Base-by-base conservation (phyloP, 2,888 invertebrate genomes). In the Strigamia transsilvanica region DNA sequence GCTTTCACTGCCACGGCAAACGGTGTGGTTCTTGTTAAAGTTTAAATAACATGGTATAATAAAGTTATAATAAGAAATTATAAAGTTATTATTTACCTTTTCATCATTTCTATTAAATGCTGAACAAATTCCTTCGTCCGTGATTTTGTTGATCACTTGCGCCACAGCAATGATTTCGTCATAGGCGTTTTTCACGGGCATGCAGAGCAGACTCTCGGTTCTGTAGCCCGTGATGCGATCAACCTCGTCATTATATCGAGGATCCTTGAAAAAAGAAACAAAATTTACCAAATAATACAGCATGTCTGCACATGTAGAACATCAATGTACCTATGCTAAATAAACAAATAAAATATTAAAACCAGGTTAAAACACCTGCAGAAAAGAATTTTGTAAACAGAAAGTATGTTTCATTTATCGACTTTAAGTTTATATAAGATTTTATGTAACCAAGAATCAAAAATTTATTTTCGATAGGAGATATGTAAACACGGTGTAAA, bases 161-260 rank as follows among this genome's bases (percentile, higher is more conserved):
- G 88, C 88, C 73, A 88, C 88, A 2, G 88, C 88, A 46, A 88
- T 88, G 66, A 88, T 86, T 81, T 86, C 86, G 80, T 88, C 88
- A 79, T 87, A 86, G 5, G 87, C 87, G 84, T 87, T 88, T 61
- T 86, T 85, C 21, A 88, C 87, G 13, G 88, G 87, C 88, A 88
- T 88, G 84, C 88, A 88, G 21, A 88, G 86, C 73, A 88, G 85
- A n/a, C 88, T 87, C 83, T 88, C 87, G 9, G 88, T 88, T 84
- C 87, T 87, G 85, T 89, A 89, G 23, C 89, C 89, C 61, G 88
- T 87, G 80, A 89, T 88, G 80, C 88, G 86, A 85, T 89, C 89
- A 42, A 89, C 89, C 82, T 89, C 88, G 84, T 89, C 89, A 84
- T 89, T 88, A 85, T 89, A 90, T 32, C 90, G 85, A 2, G 89